Percentiles rank a stretch among this genome's conserved stretches.
These are phyloP conservation scores for Prenolepis imparis DNA, from an alignment of 2,888 invertebrate genomes.

Conservation along the genomic window DNA sequence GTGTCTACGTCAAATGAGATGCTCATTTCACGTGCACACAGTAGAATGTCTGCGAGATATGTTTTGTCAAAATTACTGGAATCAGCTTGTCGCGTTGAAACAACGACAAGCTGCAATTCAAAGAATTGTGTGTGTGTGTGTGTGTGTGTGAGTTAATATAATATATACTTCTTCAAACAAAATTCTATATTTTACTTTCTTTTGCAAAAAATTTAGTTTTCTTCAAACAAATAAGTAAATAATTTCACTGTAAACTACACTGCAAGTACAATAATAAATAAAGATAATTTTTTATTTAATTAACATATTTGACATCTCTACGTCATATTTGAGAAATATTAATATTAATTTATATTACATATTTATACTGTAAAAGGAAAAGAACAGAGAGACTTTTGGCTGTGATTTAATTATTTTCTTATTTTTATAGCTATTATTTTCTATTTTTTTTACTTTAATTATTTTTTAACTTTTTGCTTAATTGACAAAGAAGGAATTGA, in stretches of 20 bases:
- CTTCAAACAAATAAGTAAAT: neutral
- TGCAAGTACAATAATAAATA: neutral
- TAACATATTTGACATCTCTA: neutral
- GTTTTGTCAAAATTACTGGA: conserved; percentile 22
- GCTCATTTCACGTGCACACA: conserved; percentile 28
- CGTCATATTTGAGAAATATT: too few relatives aligned
- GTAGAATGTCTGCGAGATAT: neutral
- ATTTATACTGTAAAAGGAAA: neutral
- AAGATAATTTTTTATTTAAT: conserved; percentile 4
- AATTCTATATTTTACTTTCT: neutral
- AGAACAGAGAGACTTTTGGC: neutral
- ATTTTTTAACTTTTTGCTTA: neutral
- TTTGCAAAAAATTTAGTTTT: neutral
- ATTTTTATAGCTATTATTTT: neutral
- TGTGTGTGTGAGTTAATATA: neutral
- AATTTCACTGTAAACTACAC: neutral
- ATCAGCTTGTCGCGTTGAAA: conserved; percentile 5
- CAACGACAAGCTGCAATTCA: neutral
- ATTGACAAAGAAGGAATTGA: neutral
- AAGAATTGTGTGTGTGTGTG: too few relatives aligned
- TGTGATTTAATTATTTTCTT: neutral
- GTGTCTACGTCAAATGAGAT: conserved; percentile 49
- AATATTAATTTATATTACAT: neutral
- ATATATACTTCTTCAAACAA: neutral
- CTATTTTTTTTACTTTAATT: neutral